Evolutionary conservation across 1,140 invertebrate species (phyloP), one percentile per base, ranked within the genome.

Genomic region (Ceratina calcarata): DNA sequence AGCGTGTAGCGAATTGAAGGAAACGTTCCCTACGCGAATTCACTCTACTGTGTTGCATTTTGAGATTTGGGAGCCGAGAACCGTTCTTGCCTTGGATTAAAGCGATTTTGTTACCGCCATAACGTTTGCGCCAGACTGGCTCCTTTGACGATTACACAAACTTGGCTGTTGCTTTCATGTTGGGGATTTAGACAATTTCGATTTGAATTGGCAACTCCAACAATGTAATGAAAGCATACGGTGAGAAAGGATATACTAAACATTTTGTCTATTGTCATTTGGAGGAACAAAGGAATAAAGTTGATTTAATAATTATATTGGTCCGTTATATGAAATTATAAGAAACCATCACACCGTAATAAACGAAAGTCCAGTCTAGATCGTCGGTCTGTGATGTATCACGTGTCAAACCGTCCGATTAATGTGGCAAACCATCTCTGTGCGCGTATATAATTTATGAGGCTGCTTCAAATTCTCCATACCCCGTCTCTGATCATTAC

Each of bases 381-480:
- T 64, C 16, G 49, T 22, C 22, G 49, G 0, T 4, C 62, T 45
- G 49, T 55, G 66, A 68, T 68, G 66, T 68, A 68, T 68, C 66
- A 3, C 66, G 49, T 22, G 66, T 68, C 66, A 55, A 68, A 68
- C 49, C 66, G 66, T 24, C 66, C 66, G 66, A 68, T 68, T 68
- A 68, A 68, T 55, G 66, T 49, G 3, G 22, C 66, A n/a, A 68
- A 53, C 49, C 49, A 68, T 68, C 66, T 53, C 57, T 37, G 68
- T 8, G 18, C n/a, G 24, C 10, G 37, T 45, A 53, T 37, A 8
- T 70, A 70, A 70, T 70, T 58, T 57, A 70, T 53, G 68, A 70
- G 53, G 27, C n/a, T 57, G 68, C 68, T 58, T 67, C 65, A 22
- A 51, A 67, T 51, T 22, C 65, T 51, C 45, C 45, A 27, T 13